Evolutionary conservation across 2,888 invertebrate genomes (phyloP), one percentile per base, ranked within the genome.

Genomic region (Cetonia aurata): DNA sequence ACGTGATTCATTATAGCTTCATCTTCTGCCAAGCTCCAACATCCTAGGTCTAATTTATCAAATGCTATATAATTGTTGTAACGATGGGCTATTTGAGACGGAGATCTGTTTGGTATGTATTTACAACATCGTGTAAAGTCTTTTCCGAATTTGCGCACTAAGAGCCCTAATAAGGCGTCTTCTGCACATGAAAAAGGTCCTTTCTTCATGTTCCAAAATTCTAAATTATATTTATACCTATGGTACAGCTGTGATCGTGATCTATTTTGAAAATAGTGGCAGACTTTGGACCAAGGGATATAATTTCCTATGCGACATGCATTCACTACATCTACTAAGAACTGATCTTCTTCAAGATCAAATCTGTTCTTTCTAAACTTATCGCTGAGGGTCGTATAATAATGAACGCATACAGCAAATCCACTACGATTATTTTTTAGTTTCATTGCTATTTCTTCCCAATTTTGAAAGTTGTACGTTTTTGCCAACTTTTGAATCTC

Each of bases 241-340:
- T 89, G 87, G 76, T 92, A 92, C 10, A 92, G 83, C 80, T 93
- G 93, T 2, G 86, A 85, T 79, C 90, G 90, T 0, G 89, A 88
- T 73, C 91, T 86, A 71, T 88, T 87, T 9, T 88, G 87, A 83
- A 93, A 89, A 60, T 88, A 87, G 25, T 86, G 86, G 0, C 88
- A 86, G 6, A 94, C 89, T 79, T 89, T 89, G 2, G 88, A 87
- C 95, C 95, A 96, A 0, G 93, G 91, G 73, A 94, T 91, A 55
- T 88, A 88, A 71, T 89, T 85, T 15, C 91, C 93, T 68, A 90
- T 86, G 73, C 86, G 88, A 73, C 89, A 89, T 72, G 84, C 85
- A n/a, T 90, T 87, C 0, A 96, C 88, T 1, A 92, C 82, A 67
- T 88, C 85, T 42, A 86, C 79, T 1, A 96, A 84, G 57, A 87